These are phyloP conservation scores for Temnothorax longispinosus DNA, from an alignment of 1,140 invertebrate genomes.

Conservation along the genomic window DNA sequence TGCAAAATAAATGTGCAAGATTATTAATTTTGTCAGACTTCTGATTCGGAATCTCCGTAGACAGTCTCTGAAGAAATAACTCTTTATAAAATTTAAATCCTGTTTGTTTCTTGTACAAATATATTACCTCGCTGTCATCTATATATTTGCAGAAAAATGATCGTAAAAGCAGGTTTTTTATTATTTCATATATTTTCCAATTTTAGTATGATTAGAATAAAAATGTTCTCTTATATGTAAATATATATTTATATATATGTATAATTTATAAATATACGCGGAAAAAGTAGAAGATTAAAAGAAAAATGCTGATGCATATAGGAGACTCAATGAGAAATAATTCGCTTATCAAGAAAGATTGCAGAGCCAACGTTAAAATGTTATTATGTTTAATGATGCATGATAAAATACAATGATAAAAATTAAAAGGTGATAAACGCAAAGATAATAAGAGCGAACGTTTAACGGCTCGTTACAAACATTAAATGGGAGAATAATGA, in stretches of 20 bases:
- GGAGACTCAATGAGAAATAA: not conserved
- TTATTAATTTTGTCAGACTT: not conserved
- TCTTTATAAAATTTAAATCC: not conserved
- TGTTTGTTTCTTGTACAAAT: not conserved
- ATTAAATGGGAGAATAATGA: slow-evolving; percentile 56
- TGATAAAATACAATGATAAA: not conserved
- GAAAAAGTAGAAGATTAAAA: not conserved
- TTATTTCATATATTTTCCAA: not conserved
- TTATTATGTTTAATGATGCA: slow-evolving; percentile 35
- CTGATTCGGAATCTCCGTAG: not conserved
- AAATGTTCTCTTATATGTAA: not conserved
- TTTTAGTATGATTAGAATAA: not conserved
- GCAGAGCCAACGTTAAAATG: not conserved
- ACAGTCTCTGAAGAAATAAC: not conserved
- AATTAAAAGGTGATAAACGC: slow-evolving; percentile 49
- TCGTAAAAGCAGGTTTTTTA: not conserved
- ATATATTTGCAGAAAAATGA: not conserved
- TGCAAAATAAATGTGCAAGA: not conserved
- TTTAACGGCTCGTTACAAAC: slow-evolving; percentile 38
- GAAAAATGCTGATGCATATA: not conserved
- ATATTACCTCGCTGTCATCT: not conserved
- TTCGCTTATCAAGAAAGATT: slow-evolving; percentile 7
- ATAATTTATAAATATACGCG: not conserved
- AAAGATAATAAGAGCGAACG: slow-evolving; percentile 28
- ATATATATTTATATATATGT: not conserved